phyloP scores from a whole-genome alignment of 2,888 invertebrate genomes.

The Caprella mutica region DNA sequence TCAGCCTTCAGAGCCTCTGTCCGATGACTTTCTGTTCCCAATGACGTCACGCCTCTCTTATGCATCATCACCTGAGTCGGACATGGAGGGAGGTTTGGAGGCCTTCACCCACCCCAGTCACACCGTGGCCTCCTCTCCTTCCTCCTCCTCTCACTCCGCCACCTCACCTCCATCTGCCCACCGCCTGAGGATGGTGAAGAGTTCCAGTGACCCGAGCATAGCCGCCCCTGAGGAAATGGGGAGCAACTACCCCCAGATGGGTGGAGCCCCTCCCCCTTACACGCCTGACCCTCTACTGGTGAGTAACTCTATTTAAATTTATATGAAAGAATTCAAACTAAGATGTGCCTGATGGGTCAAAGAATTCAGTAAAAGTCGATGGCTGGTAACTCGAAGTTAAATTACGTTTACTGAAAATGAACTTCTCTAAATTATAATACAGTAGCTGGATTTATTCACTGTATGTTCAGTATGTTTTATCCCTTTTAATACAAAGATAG shows the following conservation, averaged over 20 bases:
- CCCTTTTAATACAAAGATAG: too few relatives aligned
- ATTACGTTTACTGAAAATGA: too few relatives aligned
- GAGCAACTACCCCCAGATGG: not conserved
- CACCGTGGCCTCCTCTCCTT: slow-evolving; percentile 30
- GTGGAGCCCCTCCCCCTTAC: slow-evolving; percentile 25
- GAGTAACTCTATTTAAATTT: too few relatives aligned
- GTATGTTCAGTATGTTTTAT: too few relatives aligned
- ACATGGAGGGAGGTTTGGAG: slow-evolving; percentile 53
- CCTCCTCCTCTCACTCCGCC: slow-evolving; percentile 40
- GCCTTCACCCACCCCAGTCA: slow-evolving; percentile 58
- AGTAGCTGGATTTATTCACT: too few relatives aligned
- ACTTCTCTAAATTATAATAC: too few relatives aligned
- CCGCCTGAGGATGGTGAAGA: slow-evolving; percentile 51
- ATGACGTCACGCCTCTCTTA: slow-evolving; percentile 92
- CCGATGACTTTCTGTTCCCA: slow-evolving; percentile 97
- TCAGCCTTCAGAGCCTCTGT: slow-evolving; percentile 89
- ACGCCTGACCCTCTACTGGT: slow-evolving; percentile 32
- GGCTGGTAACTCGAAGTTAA: too few relatives aligned
- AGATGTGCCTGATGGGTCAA: too few relatives aligned
- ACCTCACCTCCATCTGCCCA: slow-evolving; percentile 40
- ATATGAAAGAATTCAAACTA: too few relatives aligned
- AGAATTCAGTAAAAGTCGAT: too few relatives aligned
- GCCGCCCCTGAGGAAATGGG: slow-evolving; percentile 70
- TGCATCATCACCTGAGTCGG: slow-evolving; percentile 91
- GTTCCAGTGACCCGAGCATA: slow-evolving; percentile 88